phyloP scores from a whole-genome alignment of 2,797 vertebrate genomes.

The Muscicapa comitata region DNA sequence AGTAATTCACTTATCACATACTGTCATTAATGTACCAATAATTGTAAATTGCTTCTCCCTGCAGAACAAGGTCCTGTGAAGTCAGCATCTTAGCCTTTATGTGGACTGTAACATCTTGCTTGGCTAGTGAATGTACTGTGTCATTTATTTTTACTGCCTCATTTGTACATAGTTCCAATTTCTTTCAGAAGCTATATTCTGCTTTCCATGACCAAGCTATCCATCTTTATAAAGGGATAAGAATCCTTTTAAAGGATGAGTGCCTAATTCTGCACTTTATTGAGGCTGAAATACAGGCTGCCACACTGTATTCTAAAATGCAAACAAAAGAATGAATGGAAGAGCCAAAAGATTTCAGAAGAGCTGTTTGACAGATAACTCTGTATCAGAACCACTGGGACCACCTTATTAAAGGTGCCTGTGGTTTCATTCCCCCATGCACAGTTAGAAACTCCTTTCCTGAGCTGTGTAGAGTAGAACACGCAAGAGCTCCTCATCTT shows the following conservation, averaged over 20 bases:
- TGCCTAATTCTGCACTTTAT: background rate
- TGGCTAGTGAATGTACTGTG: slow-evolving; percentile 65
- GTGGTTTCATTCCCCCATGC: background rate
- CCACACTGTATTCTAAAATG: background rate
- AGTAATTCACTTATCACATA: slow-evolving; percentile 19
- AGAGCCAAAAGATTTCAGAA: background rate
- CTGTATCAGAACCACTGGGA: background rate
- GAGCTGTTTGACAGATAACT: background rate
- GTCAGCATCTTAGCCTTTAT: slow-evolving; percentile 64
- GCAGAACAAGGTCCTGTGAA: slow-evolving; percentile 30
- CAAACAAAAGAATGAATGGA: slow-evolving; percentile 17
- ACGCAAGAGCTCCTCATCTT: background rate
- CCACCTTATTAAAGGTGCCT: background rate
- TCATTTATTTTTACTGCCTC: slow-evolving; percentile 68
- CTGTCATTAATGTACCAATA: slow-evolving; percentile 46
- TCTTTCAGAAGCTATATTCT: slow-evolving; percentile 20
- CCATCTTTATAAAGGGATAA: slow-evolving; percentile 43
- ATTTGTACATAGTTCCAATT: slow-evolving; percentile 50
- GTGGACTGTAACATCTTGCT: slow-evolving; percentile 49
- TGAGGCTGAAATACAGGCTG: background rate
- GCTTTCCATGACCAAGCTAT: slow-evolving; percentile 1
- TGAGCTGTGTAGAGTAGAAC: background rate
- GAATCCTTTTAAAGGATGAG: slow-evolving; percentile 21
- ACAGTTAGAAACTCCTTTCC: background rate
- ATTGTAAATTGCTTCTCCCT: slow-evolving; percentile 18